phyloP scores from a whole-genome alignment of 2,888 invertebrate genomes.

The Nymphalis urticae region DNA sequence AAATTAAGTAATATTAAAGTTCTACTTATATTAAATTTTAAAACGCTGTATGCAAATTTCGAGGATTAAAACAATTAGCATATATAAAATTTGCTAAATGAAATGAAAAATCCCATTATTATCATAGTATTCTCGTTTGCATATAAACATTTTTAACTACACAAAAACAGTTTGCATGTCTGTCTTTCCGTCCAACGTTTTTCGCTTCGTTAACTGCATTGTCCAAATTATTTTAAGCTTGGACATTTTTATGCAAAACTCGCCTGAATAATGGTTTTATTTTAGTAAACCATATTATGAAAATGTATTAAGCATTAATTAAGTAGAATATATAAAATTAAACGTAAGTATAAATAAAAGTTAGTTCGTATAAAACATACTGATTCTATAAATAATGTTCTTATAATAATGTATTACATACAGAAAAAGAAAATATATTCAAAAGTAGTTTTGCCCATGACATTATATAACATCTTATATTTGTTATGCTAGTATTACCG shows the following conservation, averaged over 20 bases:
- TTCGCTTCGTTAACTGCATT: constrained; percentile 12
- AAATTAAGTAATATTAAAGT: too few relatives aligned
- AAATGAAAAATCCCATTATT: constrained; percentile 9
- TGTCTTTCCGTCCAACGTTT: constrained; percentile 9
- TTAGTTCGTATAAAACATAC: too few relatives aligned
- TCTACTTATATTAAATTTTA: not conserved
- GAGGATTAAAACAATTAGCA: constrained; percentile 6
- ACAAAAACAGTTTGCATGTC: constrained; percentile 7
- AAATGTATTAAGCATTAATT: not conserved
- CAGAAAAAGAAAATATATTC: too few relatives aligned
- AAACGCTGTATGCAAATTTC: not conserved
- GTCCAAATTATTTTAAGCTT: constrained; percentile 13
- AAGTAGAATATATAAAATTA: too few relatives aligned
- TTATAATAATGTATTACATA: too few relatives aligned
- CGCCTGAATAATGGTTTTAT: constrained; percentile 2
- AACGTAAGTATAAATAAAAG: too few relatives aligned
- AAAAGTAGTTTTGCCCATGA: too few relatives aligned
- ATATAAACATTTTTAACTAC: constrained; percentile 1
- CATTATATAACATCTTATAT: too few relatives aligned
- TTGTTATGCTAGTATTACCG: too few relatives aligned
- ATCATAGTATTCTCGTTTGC: constrained; percentile 6
- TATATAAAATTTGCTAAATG: constrained; percentile 5
- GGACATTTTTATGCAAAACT: constrained; percentile 16
- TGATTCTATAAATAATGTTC: too few relatives aligned
- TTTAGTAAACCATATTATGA: not conserved